Percentiles rank a stretch among this genome's conserved stretches.
These are phyloP conservation scores for Coturnix japonica DNA, from an alignment of 2,113 vertebrate genomes.

Conservation along the genomic window DNA sequence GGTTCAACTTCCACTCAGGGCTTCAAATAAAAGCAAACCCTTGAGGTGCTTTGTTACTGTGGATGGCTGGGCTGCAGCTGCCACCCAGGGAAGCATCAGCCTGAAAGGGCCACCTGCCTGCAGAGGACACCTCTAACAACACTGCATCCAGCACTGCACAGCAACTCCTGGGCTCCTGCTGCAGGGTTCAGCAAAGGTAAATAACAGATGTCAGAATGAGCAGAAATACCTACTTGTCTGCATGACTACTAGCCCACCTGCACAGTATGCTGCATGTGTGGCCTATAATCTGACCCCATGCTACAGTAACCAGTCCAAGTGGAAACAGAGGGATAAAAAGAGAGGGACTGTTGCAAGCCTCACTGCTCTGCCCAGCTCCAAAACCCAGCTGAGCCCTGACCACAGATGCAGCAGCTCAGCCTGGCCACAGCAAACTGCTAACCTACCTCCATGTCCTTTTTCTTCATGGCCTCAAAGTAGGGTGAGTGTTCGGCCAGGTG, in stretches of 20 bases:
- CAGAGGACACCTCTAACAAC: background rate
- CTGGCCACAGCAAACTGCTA: background rate
- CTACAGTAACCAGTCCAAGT: background rate
- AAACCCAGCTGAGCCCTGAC: background rate
- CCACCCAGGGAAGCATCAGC: background rate
- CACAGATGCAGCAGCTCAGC: background rate
- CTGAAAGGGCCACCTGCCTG: background rate
- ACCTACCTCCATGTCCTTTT: slow-evolving; percentile 93
- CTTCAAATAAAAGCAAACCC: background rate
- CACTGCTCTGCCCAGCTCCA: background rate
- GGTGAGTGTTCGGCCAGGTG: slow-evolving; percentile 93
- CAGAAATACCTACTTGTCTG: background rate
- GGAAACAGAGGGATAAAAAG: background rate
- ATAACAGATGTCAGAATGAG: background rate
- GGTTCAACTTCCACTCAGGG: background rate
- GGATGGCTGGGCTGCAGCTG: background rate
- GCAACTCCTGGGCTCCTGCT: background rate
- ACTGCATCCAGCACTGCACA: background rate
- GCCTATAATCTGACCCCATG: background rate
- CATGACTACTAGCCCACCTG: background rate
- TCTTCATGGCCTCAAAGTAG: slow-evolving; percentile 96
- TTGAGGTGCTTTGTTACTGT: background rate
- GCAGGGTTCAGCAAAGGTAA: background rate
- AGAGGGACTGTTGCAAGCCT: no score
- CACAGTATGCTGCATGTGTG: background rate